Conservation (phyloP, 2,113 vertebrate species). For the Ameiurus melas region DNA sequence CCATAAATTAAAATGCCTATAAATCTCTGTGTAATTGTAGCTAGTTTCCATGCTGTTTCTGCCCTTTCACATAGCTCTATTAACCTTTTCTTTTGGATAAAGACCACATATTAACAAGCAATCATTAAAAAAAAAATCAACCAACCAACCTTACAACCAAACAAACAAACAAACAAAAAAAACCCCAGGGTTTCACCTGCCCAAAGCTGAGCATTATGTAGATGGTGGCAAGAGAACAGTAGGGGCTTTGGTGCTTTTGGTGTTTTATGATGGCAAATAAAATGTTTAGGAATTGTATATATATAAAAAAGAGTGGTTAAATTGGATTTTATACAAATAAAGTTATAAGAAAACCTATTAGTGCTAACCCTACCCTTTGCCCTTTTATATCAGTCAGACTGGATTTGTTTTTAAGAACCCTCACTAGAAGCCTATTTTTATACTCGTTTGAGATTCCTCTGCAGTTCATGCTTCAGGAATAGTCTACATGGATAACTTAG, state of each 20-base stretch:
- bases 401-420: neutral
- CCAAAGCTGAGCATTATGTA: neutral
- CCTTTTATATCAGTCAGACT: neutral
- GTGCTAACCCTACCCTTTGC: neutral
- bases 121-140: neutral
- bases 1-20: neutral
- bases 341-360: neutral
- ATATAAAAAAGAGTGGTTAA: neutral
- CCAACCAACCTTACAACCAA: no score
- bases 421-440: neutral
- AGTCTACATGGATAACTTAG: neutral
- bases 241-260: neutral
- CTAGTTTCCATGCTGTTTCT: neutral
- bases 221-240: neutral
- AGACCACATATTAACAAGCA: neutral
- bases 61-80: neutral
- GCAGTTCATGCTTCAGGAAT: neutral
- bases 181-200: neutral
- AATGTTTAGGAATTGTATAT: neutral
- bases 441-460: neutral
- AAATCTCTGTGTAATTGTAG: neutral
- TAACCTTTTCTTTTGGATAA: neutral
- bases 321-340: neutral
- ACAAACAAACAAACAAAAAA: neutral
- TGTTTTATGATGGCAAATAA: neutral